phyloP scores from a whole-genome alignment of 2,113 vertebrate genomes.

The Sorex fumeus region DNA sequence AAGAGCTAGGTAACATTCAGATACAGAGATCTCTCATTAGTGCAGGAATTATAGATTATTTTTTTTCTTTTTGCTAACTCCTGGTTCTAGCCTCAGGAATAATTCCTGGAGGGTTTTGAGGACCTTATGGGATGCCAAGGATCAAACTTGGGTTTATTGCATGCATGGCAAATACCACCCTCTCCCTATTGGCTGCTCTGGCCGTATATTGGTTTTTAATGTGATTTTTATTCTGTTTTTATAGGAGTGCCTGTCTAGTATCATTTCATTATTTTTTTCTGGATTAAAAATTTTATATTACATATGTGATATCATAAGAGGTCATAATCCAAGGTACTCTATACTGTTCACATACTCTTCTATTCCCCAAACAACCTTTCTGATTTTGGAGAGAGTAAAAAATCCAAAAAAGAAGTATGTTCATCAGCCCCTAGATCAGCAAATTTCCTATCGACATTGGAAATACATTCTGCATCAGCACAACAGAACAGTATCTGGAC shows the following conservation, averaged over 20 bases:
- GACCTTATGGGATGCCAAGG: no score
- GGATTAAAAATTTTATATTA: background rate
- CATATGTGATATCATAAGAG: background rate
- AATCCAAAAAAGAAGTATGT: conserved; percentile 48
- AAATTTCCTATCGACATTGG: conserved; percentile 60
- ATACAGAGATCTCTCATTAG: conserved; percentile 4
- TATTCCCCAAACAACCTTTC: background rate
- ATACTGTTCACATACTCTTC: background rate
- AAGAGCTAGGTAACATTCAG: conserved; percentile 60
- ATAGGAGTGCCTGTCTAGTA: background rate
- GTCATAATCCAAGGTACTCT: conserved; percentile 35
- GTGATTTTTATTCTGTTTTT: no score
- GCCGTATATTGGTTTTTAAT: no score
- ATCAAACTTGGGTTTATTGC: no score
- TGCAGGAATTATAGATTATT: background rate
- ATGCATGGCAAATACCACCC: no score
- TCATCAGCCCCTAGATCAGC: background rate
- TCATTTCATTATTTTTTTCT: background rate
- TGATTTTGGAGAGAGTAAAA: conserved; percentile 27
- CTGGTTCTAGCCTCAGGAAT: no score
- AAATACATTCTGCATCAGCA: background rate
- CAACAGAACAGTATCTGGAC: conserved; percentile 30
- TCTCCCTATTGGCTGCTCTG: no score
- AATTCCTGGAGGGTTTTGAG: no score
- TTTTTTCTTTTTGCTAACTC: background rate